A percentile compares a stretch with the other conserved stretches of the same genome.
Conservation (phyloP, 2,113 vertebrate genomes). For the Leptobrachium leishanense region DNA sequence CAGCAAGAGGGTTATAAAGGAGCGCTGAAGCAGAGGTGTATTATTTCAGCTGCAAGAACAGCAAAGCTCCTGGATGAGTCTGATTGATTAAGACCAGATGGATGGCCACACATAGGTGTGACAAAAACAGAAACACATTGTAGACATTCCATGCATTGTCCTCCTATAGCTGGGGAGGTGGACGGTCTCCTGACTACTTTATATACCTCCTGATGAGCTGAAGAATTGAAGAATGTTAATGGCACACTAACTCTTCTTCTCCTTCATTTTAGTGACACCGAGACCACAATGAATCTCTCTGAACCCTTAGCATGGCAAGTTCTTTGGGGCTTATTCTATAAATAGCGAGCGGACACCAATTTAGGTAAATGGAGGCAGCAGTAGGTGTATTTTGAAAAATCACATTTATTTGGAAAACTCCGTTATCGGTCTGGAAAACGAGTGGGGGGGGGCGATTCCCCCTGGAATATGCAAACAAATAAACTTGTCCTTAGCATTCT, state of each 20-base stretch:
- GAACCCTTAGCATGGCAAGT: slow-evolving; percentile 37
- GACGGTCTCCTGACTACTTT: slow-evolving; percentile 63
- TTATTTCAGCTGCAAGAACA: slow-evolving; percentile 89
- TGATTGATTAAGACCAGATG: slow-evolving; percentile 95
- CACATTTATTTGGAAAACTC: too few relatives aligned
- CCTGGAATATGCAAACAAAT: too few relatives aligned
- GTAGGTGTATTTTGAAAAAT: too few relatives aligned
- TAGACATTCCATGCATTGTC: slow-evolving; percentile 82
- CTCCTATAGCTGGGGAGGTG: slow-evolving; percentile 70
- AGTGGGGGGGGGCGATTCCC: too few relatives aligned
- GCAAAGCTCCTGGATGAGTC: slow-evolving; percentile 76
- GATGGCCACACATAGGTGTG: slow-evolving; percentile 82
- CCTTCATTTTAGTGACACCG: slow-evolving; percentile 60
- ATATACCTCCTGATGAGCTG: slow-evolving; percentile 75
- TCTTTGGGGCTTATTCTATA: background rate
- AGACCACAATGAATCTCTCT: slow-evolving; percentile 53
- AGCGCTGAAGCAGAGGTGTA: slow-evolving; percentile 68
- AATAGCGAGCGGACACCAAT: too few relatives aligned
- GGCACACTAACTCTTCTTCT: slow-evolving; percentile 59
- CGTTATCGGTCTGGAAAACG: too few relatives aligned
- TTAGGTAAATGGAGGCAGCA: too few relatives aligned
- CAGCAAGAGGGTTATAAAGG: slow-evolving; percentile 57
- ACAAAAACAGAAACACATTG: slow-evolving; percentile 86
- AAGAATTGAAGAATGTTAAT: slow-evolving; percentile 74
- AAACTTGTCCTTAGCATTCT: too few relatives aligned